Conservation (phyloP, 2,888 invertebrate species). For the Drosophila kokeensis region DNA sequence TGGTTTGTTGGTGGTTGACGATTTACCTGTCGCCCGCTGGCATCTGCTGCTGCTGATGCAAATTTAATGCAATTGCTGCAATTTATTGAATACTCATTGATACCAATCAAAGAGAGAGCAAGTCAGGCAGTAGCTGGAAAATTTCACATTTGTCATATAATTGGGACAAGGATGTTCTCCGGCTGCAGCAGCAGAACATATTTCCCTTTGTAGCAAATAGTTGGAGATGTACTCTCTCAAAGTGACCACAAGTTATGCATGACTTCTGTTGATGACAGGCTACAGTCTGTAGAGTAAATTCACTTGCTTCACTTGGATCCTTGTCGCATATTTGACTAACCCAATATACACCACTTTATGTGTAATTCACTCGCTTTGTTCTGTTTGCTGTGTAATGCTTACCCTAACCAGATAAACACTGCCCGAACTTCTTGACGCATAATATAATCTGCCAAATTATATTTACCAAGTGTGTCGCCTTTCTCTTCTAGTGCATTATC, state of each 20-base stretch:
- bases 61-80: conserved; percentile 40
- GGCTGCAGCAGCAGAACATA: conserved; percentile 17
- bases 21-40: conserved; percentile 12
- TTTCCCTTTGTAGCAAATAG: conserved; percentile 13
- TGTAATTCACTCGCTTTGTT: conserved; percentile 25
- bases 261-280: conserved; percentile 24
- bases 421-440: not conserved
- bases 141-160: conserved; percentile 22
- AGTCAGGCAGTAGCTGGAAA: conserved; percentile 7
- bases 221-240: not conserved
- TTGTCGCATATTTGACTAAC: conserved; percentile 5
- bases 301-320: conserved; percentile 34
- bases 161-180: conserved; percentile 9
- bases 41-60: conserved; percentile 28
- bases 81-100: conserved; percentile 42
- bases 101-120: not conserved
- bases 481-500: conserved; percentile 40
- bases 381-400: conserved; percentile 31
- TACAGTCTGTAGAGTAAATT: conserved; percentile 8
- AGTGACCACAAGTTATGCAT: conserved; percentile 4
- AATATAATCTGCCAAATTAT: conserved; percentile 30
- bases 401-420: conserved; percentile 5
- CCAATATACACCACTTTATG: conserved; percentile 6
- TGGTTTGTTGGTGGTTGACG: conserved; percentile 1
- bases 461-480: conserved; percentile 34